Conservation (phyloP, 2,797 vertebrate genomes). For the Sebastes hubbsi region DNA sequence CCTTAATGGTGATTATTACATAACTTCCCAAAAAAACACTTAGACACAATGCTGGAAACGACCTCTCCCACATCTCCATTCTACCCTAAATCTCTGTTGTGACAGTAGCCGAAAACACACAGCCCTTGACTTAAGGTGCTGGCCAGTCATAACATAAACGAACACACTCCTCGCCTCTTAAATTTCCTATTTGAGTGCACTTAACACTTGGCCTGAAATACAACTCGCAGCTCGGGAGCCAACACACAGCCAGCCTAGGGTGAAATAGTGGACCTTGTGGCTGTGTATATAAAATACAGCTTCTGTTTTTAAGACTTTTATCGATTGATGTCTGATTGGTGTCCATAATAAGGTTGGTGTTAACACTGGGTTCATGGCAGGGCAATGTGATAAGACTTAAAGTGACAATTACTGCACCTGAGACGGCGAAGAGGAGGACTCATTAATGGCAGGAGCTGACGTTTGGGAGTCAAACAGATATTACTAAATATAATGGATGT, state of each 20-base stretch:
- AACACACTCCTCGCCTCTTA: constrained; percentile 47
- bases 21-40: constrained; percentile 30
- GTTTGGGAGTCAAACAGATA: neutral
- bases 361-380: constrained; percentile 28
- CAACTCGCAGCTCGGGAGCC: neutral
- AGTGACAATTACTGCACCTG: constrained; percentile 20
- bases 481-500: neutral
- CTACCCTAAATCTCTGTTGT: constrained; percentile 42
- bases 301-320: constrained; percentile 26
- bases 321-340: constrained; percentile 28
- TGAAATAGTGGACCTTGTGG: neutral
- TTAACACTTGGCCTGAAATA: constrained; percentile 42
- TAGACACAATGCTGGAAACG: constrained; percentile 18
- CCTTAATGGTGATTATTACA: neutral
- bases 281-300: constrained; percentile 23
- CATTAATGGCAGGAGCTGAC: neutral
- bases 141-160: constrained; percentile 65
- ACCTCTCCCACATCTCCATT: constrained; percentile 9
- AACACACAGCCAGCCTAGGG: neutral
- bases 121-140: constrained; percentile 51
- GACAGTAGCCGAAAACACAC: constrained; percentile 56
- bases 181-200: constrained; percentile 55
- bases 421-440: neutral
- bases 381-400: constrained; percentile 17
- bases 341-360: constrained; percentile 30